A percentile compares a stretch with the other conserved stretches of the same genome.
phyloP scores from a whole-genome alignment of 1,140 invertebrate genomes.

The Galendromus occidentalis region DNA sequence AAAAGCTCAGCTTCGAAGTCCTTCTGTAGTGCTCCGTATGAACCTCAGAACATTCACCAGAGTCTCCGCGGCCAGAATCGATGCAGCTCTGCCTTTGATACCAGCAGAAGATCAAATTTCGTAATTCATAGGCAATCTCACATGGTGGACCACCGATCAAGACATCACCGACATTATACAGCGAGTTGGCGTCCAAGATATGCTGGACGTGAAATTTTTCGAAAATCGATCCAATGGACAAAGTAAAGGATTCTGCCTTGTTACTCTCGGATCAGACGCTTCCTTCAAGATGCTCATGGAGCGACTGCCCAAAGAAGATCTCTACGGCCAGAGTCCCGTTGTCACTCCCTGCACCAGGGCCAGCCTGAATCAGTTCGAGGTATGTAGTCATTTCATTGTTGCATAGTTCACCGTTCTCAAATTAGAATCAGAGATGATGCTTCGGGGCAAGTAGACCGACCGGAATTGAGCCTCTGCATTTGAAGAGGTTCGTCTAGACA shows the following conservation, averaged over 20 bases:
- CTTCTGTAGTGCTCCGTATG: too few relatives aligned
- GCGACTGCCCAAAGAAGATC: slow-evolving; percentile 70
- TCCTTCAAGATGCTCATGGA: slow-evolving; percentile 78
- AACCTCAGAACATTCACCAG: too few relatives aligned
- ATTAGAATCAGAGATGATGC: too few relatives aligned
- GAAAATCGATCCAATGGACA: slow-evolving; percentile 98
- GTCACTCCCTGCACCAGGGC: slow-evolving; percentile 89
- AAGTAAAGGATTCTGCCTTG: slow-evolving; percentile 89
- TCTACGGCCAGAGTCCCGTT: slow-evolving; percentile 81
- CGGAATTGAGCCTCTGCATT: too few relatives aligned
- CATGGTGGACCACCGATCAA: slow-evolving; percentile 90
- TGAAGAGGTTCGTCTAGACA: too few relatives aligned
- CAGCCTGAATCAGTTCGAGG: slow-evolving; percentile 45
- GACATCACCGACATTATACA: slow-evolving; percentile 71
- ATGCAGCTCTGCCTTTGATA: not conserved
- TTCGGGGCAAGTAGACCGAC: too few relatives aligned
- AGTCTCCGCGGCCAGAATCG: not conserved
- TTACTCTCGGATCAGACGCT: slow-evolving; percentile 72
- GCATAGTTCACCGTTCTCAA: too few relatives aligned
- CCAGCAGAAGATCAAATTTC: slow-evolving; percentile 18
- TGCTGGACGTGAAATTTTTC: slow-evolving; percentile 96
- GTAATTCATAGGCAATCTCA: slow-evolving; percentile 83
- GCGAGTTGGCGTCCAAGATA: slow-evolving; percentile 69
- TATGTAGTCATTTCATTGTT: too few relatives aligned
- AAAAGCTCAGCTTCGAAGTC: too few relatives aligned